phyloP scores from a whole-genome alignment of 2,888 invertebrate species.

The Heliconius cydno region DNA sequence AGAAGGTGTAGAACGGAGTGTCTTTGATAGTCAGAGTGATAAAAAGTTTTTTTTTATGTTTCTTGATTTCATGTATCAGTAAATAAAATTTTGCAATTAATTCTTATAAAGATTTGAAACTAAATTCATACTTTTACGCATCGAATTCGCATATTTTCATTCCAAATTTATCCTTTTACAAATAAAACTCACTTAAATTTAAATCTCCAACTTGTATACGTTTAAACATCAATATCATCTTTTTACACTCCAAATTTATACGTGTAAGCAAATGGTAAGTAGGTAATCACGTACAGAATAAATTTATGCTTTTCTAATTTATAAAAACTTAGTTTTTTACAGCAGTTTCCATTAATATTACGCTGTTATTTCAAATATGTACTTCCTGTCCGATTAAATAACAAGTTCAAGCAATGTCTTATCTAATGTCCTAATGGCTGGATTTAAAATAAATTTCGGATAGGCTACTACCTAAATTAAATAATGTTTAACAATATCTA shows the following conservation, averaged over 20 bases:
- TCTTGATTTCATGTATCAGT: background rate
- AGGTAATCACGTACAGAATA: background rate
- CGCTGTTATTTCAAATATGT: background rate
- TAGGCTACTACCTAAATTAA: too few relatives aligned
- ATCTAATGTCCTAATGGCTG: too few relatives aligned
- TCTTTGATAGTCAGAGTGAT: background rate
- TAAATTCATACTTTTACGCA: background rate
- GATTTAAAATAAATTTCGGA: too few relatives aligned
- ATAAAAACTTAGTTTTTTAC: too few relatives aligned
- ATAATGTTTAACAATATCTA: too few relatives aligned
- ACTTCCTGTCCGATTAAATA: background rate
- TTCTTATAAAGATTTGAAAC: background rate
- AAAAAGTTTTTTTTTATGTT: background rate
- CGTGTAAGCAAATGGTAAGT: background rate
- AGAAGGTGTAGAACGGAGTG: background rate
- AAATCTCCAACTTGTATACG: background rate
- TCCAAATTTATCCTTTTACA: too few relatives aligned
- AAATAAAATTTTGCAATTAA: background rate
- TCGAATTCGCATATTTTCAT: background rate
- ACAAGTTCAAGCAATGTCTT: too few relatives aligned
- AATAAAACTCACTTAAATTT: background rate
- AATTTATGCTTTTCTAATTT: background rate
- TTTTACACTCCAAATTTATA: background rate
- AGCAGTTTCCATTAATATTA: background rate
- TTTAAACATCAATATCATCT: background rate